Conservation (phyloP, 2,797 vertebrate species). For the Taeniopygia guttata region DNA sequence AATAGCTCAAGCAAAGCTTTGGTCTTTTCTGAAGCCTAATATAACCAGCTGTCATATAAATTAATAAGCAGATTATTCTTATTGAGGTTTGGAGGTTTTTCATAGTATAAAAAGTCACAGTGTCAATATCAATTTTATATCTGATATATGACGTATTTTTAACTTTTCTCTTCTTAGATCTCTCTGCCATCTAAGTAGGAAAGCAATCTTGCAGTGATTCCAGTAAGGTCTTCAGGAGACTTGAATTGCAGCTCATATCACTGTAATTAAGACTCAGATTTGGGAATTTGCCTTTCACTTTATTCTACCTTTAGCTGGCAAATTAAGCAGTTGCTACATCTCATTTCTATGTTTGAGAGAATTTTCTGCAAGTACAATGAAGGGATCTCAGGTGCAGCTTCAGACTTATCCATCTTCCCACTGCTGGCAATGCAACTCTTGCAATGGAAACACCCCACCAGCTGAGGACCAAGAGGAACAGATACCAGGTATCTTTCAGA, state of each 20-base stretch:
- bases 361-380: not conserved
- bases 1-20: not conserved
- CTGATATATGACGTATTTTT: not conserved
- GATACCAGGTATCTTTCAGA: not conserved
- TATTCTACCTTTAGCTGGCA: not conserved
- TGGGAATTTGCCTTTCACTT: not conserved
- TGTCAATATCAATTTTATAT: conserved; percentile 6
- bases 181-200: not conserved
- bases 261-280: not conserved
- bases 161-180: not conserved
- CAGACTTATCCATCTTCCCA: not conserved
- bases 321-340: not conserved
- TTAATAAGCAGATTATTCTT: conserved; percentile 36
- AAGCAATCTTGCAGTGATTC: not conserved
- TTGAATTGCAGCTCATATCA: not conserved
- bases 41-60: not conserved
- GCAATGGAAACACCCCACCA: not conserved
- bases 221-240: not conserved
- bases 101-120: not conserved
- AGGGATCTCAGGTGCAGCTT: not conserved
- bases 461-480: not conserved
- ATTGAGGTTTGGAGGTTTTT: not conserved
- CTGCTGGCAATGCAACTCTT: not conserved
- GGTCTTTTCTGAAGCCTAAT: conserved; percentile 10
- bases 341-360: not conserved